Conservation (phyloP, 2,113 vertebrate species). For the Tupaia tana region DNA sequence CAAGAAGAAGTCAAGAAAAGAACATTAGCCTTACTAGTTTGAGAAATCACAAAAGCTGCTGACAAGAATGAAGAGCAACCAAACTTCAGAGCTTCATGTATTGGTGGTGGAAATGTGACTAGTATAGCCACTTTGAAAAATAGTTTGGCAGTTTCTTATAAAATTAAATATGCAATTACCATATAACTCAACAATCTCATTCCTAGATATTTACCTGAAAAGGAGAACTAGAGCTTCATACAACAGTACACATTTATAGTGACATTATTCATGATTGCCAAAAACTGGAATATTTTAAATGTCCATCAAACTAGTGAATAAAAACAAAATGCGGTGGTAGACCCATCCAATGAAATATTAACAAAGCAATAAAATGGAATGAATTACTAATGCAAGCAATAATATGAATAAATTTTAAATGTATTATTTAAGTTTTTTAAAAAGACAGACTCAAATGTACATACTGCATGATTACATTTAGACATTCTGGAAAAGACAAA, state of each 20-base stretch:
- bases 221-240: not conserved
- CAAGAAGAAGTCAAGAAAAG: too few species aligned
- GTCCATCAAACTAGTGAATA: not conserved
- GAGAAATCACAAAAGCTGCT: not conserved
- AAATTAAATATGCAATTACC: not conserved
- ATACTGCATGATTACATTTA: not conserved
- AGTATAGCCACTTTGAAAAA: not conserved
- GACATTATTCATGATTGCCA: not conserved
- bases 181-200: not conserved
- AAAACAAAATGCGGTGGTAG: not conserved
- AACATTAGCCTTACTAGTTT: too few species aligned
- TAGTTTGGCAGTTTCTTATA: not conserved
- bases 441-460: not conserved
- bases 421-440: not conserved
- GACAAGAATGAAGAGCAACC: not conserved
- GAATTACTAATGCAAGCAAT: not conserved
- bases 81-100: not conserved
- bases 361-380: not conserved
- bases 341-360: not conserved
- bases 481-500: constrained; percentile 26
- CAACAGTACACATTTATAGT: not conserved
- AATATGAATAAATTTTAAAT: not conserved
- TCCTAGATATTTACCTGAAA: not conserved
- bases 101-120: not conserved
- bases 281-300: not conserved